phyloP scores from a whole-genome alignment of 2,113 vertebrate species.

The Corythoichthys intestinalis region DNA sequence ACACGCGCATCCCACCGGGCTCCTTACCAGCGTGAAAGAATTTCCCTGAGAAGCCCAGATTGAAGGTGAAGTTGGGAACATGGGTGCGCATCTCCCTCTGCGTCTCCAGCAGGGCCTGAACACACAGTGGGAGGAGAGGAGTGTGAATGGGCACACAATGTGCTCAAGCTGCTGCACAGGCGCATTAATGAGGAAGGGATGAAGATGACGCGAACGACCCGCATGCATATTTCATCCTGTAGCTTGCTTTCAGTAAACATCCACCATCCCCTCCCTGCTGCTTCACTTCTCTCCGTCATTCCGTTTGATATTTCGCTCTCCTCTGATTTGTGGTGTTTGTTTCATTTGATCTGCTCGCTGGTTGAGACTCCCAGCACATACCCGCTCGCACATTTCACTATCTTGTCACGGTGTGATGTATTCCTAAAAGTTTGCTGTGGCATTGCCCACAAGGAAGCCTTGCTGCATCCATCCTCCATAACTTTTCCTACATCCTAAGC shows the following conservation, averaged over 20 bases:
- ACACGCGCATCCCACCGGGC: background rate
- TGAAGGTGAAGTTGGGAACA: constrained; percentile 98
- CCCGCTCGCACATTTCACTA: constrained; percentile 18
- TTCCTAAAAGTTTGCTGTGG: constrained; percentile 52
- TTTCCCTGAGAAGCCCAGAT: constrained; percentile 99
- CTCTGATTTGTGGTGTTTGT: constrained; percentile 65
- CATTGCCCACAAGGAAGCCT: constrained; percentile 36
- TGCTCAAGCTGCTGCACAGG: constrained; percentile 16
- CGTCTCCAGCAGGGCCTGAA: constrained; percentile 87
- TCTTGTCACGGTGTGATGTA: constrained; percentile 50
- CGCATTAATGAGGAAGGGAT: constrained; percentile 33
- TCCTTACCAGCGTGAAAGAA: constrained; percentile 95
- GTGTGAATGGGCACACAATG: constrained; percentile 20
- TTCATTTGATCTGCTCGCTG: constrained; percentile 61
- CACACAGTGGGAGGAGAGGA: constrained; percentile 26
- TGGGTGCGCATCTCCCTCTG: constrained; percentile 88
- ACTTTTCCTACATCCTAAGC: constrained; percentile 41
- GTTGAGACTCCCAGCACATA: constrained; percentile 40
- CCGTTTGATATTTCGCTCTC: constrained; percentile 62
- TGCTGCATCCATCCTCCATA: constrained; percentile 40
- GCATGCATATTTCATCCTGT: constrained; percentile 52
- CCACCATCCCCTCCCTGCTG: constrained; percentile 49
- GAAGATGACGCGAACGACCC: constrained; percentile 6
- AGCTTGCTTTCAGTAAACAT: constrained; percentile 58
- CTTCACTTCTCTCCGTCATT: constrained; percentile 51